phyloP scores from a whole-genome alignment of 2,797 vertebrate species.

The Okamejei kenojei region DNA sequence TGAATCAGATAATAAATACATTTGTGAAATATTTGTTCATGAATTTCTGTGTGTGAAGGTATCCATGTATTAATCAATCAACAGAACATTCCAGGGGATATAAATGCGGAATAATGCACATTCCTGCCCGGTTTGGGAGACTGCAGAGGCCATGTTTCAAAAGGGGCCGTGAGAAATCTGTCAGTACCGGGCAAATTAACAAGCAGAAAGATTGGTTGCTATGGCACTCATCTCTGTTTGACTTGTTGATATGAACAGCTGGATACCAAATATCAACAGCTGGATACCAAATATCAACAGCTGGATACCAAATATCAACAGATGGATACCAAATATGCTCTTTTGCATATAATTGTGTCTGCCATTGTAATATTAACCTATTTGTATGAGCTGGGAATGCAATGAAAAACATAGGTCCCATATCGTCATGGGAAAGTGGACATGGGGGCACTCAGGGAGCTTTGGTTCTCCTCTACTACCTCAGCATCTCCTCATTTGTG shows the following conservation, averaged over 20 bases:
- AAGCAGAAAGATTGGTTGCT: not conserved
- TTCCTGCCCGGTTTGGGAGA: no score
- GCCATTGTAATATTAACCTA: not conserved
- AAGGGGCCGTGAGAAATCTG: not conserved
- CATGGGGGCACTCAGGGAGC: not conserved
- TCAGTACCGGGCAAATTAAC: not conserved
- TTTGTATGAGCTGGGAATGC: not conserved
- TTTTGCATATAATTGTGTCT: not conserved
- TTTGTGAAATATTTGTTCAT: not conserved
- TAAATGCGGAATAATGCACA: not conserved
- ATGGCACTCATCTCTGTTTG: not conserved
- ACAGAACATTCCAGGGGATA: no score
- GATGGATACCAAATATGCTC: not conserved
- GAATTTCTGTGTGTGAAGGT: not conserved
- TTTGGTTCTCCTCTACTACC: no score
- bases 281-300: not conserved
- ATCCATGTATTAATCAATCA: no score
- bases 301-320: not conserved
- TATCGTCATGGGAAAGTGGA: not conserved
- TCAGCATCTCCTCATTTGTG: no score
- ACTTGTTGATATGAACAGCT: not conserved
- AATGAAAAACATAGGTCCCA: not conserved
- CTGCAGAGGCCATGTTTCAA: no score
- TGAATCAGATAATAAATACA: not conserved
- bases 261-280: not conserved